These are phyloP conservation scores for Penaeus japonicus DNA, from an alignment of 1,140 invertebrate species.

Conservation along the genomic window DNA sequence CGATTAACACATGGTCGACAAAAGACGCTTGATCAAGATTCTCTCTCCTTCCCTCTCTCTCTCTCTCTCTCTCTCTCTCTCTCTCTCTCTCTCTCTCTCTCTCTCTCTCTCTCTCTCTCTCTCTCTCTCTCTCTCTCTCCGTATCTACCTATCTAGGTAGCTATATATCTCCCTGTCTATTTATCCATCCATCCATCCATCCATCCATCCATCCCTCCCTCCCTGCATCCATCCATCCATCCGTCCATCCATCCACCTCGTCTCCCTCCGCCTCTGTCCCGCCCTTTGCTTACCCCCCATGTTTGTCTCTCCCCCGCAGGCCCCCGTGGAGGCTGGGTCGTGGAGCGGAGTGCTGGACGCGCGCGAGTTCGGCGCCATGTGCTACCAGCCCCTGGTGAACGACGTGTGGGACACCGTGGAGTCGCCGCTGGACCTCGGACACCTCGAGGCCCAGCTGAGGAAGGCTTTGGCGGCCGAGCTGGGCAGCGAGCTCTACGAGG, in stretches of 20 bases:
- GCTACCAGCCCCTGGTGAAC: conserved; percentile 62
- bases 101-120: not conserved
- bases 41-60: conserved; percentile 1
- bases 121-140: not conserved
- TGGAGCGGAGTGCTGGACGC: conserved; percentile 61
- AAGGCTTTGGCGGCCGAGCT: conserved; percentile 22
- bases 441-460: conserved; percentile 30
- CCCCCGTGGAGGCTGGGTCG: conserved; percentile 56
- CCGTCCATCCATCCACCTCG: not conserved
- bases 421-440: conserved; percentile 21
- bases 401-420: conserved; percentile 60
- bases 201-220: not conserved
- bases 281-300: not conserved
- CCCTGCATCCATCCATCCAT: not conserved
- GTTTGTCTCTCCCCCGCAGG: conserved; percentile 44
- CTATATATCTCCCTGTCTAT: not conserved
- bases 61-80: conserved; percentile 14
- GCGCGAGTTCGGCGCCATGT: conserved; percentile 61
- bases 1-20: no score
- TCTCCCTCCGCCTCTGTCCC: not conserved
- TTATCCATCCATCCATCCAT: not conserved
- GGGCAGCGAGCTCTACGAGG: conserved; percentile 43
- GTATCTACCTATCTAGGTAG: not conserved
- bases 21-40: no score
- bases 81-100: not conserved